These are phyloP conservation scores for Sparus aurata DNA, from an alignment of 2,797 vertebrate genomes.

Conservation along the genomic window DNA sequence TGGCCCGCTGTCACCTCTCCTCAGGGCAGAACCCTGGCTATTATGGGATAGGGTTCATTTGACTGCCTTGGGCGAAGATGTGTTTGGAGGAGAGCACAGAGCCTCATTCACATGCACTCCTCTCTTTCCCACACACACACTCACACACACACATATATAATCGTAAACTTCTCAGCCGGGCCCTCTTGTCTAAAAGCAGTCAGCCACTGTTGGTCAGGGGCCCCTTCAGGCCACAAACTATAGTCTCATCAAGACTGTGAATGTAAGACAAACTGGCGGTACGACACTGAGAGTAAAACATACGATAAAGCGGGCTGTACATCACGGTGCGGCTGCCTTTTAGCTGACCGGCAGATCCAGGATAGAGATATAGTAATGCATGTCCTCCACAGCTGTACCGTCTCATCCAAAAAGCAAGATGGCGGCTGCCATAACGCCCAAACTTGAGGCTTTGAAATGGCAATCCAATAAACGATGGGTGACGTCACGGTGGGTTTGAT, in stretches of 20 bases:
- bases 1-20: conserved; percentile 78
- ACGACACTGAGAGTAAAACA: conserved; percentile 37
- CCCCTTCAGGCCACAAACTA: conserved; percentile 60
- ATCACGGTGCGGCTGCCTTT: too few relatives aligned
- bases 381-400: too few relatives aligned
- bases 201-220: conserved; percentile 57
- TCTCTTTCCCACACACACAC: conserved; percentile 15
- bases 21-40: conserved; percentile 60
- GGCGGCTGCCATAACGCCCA: too few relatives aligned
- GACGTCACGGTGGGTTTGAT: too few relatives aligned
- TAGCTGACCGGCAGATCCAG: too few relatives aligned
- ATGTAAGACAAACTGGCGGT: conserved; percentile 53
- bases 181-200: conserved; percentile 49
- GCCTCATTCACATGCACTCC: conserved; percentile 32
- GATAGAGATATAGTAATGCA: too few relatives aligned
- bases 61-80: conserved; percentile 56
- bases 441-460: too few relatives aligned
- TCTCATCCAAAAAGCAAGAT: too few relatives aligned
- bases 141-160: conserved; percentile 21
- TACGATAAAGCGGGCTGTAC: too few relatives aligned
- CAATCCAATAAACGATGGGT: too few relatives aligned
- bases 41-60: conserved; percentile 68
- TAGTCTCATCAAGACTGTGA: conserved; percentile 62
- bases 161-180: conserved; percentile 44
- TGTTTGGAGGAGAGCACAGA: conserved; percentile 40